Evolutionary conservation across 2,113 vertebrate genomes (phyloP), one percentile per base, ranked within the genome.

Genomic region (Butorides virescens): DNA sequence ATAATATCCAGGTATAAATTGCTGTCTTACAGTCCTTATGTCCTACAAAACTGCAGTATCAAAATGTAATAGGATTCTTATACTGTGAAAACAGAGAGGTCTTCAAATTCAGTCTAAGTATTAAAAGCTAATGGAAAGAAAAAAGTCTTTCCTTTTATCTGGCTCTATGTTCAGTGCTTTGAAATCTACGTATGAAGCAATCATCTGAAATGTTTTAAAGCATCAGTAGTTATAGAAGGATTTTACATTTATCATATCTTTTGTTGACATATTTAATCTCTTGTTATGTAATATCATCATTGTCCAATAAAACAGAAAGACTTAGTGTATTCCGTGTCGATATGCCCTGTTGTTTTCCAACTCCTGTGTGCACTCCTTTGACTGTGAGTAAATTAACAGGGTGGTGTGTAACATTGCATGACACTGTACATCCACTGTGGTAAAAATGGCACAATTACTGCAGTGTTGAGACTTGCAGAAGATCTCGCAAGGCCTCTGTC

Each of bases 381-480:
- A 3, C 77, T 71, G 25, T 49, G 50, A 62, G 39, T 39, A 19
- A 66, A 75, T 47, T 22, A 44, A 44, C 21, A 44, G 61, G 18
- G 7, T 75, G 47, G 8, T 67, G 46, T 62, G 66, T 23, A 32
- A 21, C 4, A 5, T 17, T 59, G 36, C 16, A 1, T 36, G n/a
- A 8, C 67, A 11, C 56, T 56, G 46, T 22, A 39, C 21, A 11
- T 36, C n/a, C 3, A 0, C 30, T 44, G 56, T 47, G 61, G 34
- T 37, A 58, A 42, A 61, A 32, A 25, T 11, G 49, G 32, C 44
- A 53, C 19, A 18, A 13, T 22, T 27, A 46, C 37, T 77, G 58
- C 23, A 14, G 11, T 6, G 18, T 0, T 47, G 15, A 46, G 30
- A 15, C 32, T 42, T 49, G 19, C 0, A 0, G 50, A 44, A 58